Conservation (phyloP, 2,888 invertebrate species). For the Pseudoips prasinana region DNA sequence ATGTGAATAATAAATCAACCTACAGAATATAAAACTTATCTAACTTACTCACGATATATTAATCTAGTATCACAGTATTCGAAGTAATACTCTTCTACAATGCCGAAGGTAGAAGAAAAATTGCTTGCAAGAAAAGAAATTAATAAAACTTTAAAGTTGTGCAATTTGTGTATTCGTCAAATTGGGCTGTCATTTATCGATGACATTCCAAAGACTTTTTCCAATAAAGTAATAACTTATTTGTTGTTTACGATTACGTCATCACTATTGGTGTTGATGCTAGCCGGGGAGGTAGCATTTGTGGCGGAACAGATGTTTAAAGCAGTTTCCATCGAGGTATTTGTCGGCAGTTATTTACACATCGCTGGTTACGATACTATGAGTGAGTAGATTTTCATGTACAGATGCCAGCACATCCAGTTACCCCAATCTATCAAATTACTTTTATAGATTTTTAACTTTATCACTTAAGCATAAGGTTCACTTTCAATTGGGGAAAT, state of each 20-base stretch:
- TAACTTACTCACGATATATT: background rate
- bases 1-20: background rate
- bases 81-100: conserved; percentile 9
- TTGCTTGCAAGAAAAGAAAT: conserved; percentile 44
- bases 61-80: background rate
- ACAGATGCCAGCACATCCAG: too few relatives aligned
- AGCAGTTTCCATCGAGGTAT: conserved; percentile 49
- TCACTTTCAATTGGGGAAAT: too few relatives aligned
- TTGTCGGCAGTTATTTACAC: conserved; percentile 54
- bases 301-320: conserved; percentile 42
- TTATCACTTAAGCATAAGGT: too few relatives aligned
- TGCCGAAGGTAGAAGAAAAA: conserved; percentile 8
- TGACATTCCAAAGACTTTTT: conserved; percentile 32
- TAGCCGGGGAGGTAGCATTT: conserved; percentile 48
- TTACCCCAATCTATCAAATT: too few relatives aligned
- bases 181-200: conserved; percentile 56
- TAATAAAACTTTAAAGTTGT: conserved; percentile 43
- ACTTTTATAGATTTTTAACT: too few relatives aligned
- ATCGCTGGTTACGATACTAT: conserved; percentile 61
- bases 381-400: too few relatives aligned
- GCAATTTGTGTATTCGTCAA: conserved; percentile 49
- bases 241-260: conserved; percentile 38
- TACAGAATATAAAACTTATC: background rate
- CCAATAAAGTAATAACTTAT: conserved; percentile 29
- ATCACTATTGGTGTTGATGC: conserved; percentile 39